These are phyloP conservation scores for Macaria liturata DNA, from an alignment of 2,888 invertebrate genomes.

Conservation along the genomic window DNA sequence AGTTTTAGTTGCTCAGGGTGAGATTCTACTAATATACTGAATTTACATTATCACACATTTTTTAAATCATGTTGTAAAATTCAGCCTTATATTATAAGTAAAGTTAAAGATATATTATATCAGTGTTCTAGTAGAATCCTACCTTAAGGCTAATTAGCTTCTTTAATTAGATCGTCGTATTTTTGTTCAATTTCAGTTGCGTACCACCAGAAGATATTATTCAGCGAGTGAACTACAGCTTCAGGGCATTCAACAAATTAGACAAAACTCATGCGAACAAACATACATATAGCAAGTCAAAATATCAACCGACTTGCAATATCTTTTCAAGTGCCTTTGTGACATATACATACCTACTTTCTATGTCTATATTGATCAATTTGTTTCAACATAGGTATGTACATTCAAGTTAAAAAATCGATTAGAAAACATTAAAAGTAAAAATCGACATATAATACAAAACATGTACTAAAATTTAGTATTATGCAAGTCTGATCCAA, in stretches of 20 bases:
- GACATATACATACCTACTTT: too few species aligned
- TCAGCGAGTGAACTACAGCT: slow-evolving; percentile 91
- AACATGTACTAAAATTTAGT: too few species aligned
- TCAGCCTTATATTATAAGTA: too few species aligned
- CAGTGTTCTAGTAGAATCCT: too few species aligned
- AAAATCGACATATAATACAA: background rate
- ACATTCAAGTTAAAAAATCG: background rate
- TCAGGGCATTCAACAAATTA: slow-evolving; percentile 87
- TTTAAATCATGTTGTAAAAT: too few species aligned
- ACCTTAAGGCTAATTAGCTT: slow-evolving; percentile 21
- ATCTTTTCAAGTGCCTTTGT: slow-evolving; percentile 17
- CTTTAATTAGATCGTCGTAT: slow-evolving; percentile 52
- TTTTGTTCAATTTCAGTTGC: slow-evolving; percentile 86
- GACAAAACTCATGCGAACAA: slow-evolving; percentile 93
- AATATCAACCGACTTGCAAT: slow-evolving; percentile 43
- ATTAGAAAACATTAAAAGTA: slow-evolving; percentile 1
- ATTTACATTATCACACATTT: too few species aligned
- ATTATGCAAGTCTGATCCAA: too few species aligned
- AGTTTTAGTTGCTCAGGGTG: too few species aligned
- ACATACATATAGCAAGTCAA: slow-evolving; percentile 89
- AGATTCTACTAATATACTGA: too few species aligned
- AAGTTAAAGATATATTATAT: too few species aligned
- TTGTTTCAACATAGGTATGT: too few species aligned
- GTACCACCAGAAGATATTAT: slow-evolving; percentile 89
- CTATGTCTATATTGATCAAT: too few species aligned